Conservation (phyloP, 1,140 invertebrate genomes). For the Zaprionus inermis region DNA sequence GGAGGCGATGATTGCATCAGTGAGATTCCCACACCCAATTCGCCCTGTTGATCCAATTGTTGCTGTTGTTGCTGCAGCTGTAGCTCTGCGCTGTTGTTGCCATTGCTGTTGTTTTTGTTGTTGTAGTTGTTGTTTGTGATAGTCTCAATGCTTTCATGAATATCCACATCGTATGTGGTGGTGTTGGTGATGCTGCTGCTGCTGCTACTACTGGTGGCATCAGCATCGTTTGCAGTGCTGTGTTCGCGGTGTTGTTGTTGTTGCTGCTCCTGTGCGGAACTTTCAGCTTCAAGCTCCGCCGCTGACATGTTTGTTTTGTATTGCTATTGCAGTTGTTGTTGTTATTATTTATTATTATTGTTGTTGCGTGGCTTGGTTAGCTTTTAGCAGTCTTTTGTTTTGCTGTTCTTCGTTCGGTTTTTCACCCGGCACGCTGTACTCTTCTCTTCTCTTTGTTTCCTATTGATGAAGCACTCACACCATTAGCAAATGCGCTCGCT, state of each 20-base stretch:
- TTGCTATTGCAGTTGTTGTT: conserved; percentile 9
- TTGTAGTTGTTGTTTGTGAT: conserved; percentile 54
- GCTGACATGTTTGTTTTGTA: conserved; percentile 58
- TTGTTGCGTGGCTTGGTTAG: conserved; percentile 38
- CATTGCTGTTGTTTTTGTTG: conserved; percentile 37
- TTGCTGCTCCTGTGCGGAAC: conserved; percentile 57
- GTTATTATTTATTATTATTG: conserved; percentile 27
- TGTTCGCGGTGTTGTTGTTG: conserved; percentile 28
- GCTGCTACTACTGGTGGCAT: conserved; percentile 43
- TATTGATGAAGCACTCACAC: conserved; percentile 34
- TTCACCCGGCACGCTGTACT: conserved; percentile 30
- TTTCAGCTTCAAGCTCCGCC: conserved; percentile 67
- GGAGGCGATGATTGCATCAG: conserved; percentile 81
- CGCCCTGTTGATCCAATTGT: conserved; percentile 49
- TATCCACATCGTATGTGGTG: conserved; percentile 30
- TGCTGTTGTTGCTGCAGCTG: conserved; percentile 56
- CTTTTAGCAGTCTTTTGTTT: conserved; percentile 58
- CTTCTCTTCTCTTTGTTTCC: conserved; percentile 41
- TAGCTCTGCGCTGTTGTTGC: conserved; percentile 43
- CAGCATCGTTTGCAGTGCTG: conserved; percentile 56
- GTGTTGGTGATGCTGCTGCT: conserved; percentile 38
- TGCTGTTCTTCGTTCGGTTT: conserved; percentile 28
- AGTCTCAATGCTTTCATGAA: conserved; percentile 51
- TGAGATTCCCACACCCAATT: conserved; percentile 60
- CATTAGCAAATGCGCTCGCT: conserved; percentile 1